A percentile compares a stretch with the other conserved stretches of the same genome.
phyloP scores from a whole-genome alignment of 2,888 invertebrate genomes.

The Ferrisia virgata region DNA sequence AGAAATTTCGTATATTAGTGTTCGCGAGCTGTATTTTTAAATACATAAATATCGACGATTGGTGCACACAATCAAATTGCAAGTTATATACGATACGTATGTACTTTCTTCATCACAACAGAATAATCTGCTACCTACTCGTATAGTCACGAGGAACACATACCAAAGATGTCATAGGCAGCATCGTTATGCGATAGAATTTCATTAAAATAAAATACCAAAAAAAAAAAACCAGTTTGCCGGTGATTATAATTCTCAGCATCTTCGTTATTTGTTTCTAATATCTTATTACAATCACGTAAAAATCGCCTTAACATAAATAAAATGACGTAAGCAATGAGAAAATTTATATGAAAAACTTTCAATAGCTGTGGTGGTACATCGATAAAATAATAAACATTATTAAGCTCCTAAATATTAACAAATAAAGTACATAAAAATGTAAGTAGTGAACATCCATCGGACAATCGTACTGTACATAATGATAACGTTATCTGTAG shows the following conservation, averaged over 20 bases:
- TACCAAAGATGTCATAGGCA: neutral
- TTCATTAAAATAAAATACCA: neutral
- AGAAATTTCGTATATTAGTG: neutral
- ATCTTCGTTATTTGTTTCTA: neutral
- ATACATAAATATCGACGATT: neutral
- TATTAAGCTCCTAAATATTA: neutral
- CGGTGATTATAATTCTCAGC: neutral
- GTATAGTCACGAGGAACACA: neutral
- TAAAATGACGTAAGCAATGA: neutral
- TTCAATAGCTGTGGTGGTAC: neutral
- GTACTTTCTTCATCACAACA: too few relatives aligned
- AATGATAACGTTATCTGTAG: neutral
- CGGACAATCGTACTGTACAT: too few relatives aligned
- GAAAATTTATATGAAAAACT: neutral
- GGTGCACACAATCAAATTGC: neutral
- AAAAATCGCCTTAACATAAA: neutral
- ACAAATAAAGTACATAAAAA: too few relatives aligned
- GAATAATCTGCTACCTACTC: too few relatives aligned
- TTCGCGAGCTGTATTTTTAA: neutral
- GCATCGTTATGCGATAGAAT: neutral
- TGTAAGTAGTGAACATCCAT: too few relatives aligned
- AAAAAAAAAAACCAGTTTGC: neutral
- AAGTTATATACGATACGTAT: too few relatives aligned
- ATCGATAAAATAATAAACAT: neutral
- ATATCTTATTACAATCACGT: neutral